phyloP scores from a whole-genome alignment of 2,797 vertebrate genomes.

The Merluccius polli region DNA sequence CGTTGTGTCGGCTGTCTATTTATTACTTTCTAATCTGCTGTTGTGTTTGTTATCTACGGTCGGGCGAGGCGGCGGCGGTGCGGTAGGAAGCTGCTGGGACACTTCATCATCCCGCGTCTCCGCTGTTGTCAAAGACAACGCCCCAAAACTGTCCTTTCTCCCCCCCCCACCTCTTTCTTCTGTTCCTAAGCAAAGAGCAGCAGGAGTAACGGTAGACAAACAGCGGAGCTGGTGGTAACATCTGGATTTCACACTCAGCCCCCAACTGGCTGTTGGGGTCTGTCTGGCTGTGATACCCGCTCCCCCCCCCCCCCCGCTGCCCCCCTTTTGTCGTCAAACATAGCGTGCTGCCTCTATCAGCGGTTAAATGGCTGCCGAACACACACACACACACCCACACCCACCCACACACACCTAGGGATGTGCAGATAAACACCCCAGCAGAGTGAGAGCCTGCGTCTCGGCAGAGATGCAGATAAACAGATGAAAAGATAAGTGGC shows the following conservation, averaged over 20 bases:
- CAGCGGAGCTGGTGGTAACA: slow-evolving; percentile 58
- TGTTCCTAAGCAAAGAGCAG: slow-evolving; percentile 47
- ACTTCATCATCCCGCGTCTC: slow-evolving; percentile 67
- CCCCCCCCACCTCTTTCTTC: slow-evolving; percentile 37
- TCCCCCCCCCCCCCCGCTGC: slow-evolving; percentile 24
- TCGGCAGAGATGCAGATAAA: slow-evolving; percentile 63
- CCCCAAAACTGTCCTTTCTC: slow-evolving; percentile 19
- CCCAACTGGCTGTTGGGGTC: slow-evolving; percentile 51
- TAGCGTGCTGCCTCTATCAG: slow-evolving; percentile 53
- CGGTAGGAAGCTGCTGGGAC: slow-evolving; percentile 57
- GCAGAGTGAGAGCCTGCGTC: slow-evolving; percentile 25
- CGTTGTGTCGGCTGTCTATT: slow-evolving; percentile 47
- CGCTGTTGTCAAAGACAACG: slow-evolving; percentile 66
- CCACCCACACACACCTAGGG: slow-evolving; percentile 19
- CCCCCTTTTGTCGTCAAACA: slow-evolving; percentile 53
- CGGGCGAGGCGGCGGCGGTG: not conserved
- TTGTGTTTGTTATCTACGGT: slow-evolving; percentile 34
- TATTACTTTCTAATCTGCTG: slow-evolving; percentile 55
- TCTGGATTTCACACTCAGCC: slow-evolving; percentile 63
- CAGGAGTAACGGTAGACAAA: slow-evolving; percentile 59
- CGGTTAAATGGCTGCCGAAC: slow-evolving; percentile 36
- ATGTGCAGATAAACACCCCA: slow-evolving; percentile 30
- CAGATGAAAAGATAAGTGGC: slow-evolving; percentile 61
- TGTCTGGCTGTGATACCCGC: no score
- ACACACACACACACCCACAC: slow-evolving; percentile 34